Conservation (phyloP, 2,113 vertebrate genomes). For the Osmerus eperlanus region DNA sequence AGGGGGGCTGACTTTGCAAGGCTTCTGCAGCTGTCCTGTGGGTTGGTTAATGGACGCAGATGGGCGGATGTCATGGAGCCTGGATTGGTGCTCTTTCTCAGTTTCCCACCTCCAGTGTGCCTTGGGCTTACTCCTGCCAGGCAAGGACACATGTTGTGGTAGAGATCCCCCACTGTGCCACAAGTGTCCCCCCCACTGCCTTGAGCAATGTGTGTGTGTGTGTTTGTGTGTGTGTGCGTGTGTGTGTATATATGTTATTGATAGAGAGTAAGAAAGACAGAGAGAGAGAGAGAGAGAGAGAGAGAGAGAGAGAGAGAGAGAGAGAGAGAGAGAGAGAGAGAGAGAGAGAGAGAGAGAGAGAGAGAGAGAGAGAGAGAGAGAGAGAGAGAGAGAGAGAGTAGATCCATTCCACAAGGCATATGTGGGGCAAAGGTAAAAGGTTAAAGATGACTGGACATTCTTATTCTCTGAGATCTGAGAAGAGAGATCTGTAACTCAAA, state of each 20-base stretch:
- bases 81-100: background rate
- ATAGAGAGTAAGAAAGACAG: too few species aligned
- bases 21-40: background rate
- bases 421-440: background rate
- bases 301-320: background rate
- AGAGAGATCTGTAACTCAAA: conserved; percentile 27
- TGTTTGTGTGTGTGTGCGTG: background rate
- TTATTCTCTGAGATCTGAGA: conserved; percentile 26
- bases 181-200: background rate
- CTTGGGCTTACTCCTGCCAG: background rate
- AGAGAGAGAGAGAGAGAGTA: background rate
- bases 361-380: background rate
- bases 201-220: too few species aligned
- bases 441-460: conserved; percentile 24
- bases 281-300: background rate
- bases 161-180: background rate
- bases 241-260: background rate
- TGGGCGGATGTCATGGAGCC: background rate
- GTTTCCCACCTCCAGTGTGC: background rate
- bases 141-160: background rate
- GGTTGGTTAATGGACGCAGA: conserved; percentile 4
- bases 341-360: too few species aligned
- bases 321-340: background rate
- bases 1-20: background rate
- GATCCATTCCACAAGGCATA: conserved; percentile 26